Evolutionary conservation across 1,140 invertebrate genomes (phyloP), one percentile per base, ranked within the genome.

Genomic region (Musca domestica): DNA sequence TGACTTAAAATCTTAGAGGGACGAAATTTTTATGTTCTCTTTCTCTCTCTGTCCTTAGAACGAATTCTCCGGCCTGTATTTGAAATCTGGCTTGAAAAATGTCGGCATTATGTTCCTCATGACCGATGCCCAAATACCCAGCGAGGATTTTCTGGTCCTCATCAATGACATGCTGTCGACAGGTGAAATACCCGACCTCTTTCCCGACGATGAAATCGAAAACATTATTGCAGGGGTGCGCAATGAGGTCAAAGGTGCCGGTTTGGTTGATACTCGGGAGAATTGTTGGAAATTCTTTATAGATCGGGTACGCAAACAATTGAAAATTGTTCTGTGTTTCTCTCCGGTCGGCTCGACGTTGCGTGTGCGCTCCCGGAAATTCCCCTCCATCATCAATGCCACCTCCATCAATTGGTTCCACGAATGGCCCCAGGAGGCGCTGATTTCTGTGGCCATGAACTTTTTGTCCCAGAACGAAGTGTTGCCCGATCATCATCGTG

Each of bases 251-350:
- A 94, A 93, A 86, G 91, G 91, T 30, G 91, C 91, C 41, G 92
- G 92, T 54, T 83, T 93, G 83, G 78, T 95, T 65, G 96, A 98
- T 81, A 94, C 94, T 0, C 85, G 95, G 73, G 95, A 98, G 84
- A 96, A 95, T 77, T 98, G 95, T 81, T 99, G 96, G 96, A 95
- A 93, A 82, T 97, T 96, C 83, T 98, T 98, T 82, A 95, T 98
- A 73, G 95, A 98, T 79, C 87, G 94, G 78, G 95, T 98, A 15
- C 87, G 95, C 71, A 89, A 92, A 71, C 90, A 94, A 81, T 83
- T 98, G 14, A 96, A 97, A 84, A 88, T 96, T 56, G 93, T 98
- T 48, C 83, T 98, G 5, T 98, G 95, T 78, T 98, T 97, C 83
- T 97, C 95, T 30, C 95, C 95, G 2, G 95, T 97, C 34, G 95